Base-by-base conservation (phyloP, 2,888 invertebrate genomes). In the Palloptera scutellata region DNA sequence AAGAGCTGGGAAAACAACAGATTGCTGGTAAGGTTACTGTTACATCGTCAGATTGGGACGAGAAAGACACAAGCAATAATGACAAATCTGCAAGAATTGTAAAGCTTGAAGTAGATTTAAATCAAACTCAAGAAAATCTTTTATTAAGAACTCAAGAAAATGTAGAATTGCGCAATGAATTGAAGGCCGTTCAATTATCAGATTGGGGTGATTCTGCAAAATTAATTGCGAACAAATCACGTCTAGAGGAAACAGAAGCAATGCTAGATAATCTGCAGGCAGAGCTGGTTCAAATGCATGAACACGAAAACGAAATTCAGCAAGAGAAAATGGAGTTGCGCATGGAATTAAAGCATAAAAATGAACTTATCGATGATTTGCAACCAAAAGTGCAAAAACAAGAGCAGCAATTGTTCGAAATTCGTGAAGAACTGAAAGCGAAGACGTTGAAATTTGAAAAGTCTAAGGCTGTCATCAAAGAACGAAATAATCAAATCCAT, bases 401-500 rank as follows among this genome's bases (percentile, higher is more conserved):
- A 10, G 81, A 87, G 80, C 81, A 86, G 66, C 68, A 68, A 12
- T 52, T 74, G 13, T 69, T 86, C 70, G 86, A 87, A 57, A 76
- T 88, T 66, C 86, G 87, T 69, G 80, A 81, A 4, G 86, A 87
- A 71, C 83, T 86, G 69, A 86, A 88, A 64, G 86, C 86, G 20
- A 87, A 87, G 68, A 82, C 85, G 10, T 84, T 88, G 51, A 88
- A 88, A 76, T 84, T 88, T 76, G 84, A 88, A 74, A 83, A 87
- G 77, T 83, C 88, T 66, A 83, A 85, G 80, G 76, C 85, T 55
- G 83, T 88, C 74, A 85, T 87, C 61, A 86, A 88, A 80, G 86
- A 87, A 72, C 85, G 88, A 61, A 87, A 88, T 82, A 86, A 88
- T 81, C 86, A 88, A 85, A 87, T 87, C 70, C 86, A 88, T 61